Evolutionary conservation across 2,797 vertebrate species (phyloP), one percentile per base, ranked within the genome.

Genomic region (Eulemur coronatus): DNA sequence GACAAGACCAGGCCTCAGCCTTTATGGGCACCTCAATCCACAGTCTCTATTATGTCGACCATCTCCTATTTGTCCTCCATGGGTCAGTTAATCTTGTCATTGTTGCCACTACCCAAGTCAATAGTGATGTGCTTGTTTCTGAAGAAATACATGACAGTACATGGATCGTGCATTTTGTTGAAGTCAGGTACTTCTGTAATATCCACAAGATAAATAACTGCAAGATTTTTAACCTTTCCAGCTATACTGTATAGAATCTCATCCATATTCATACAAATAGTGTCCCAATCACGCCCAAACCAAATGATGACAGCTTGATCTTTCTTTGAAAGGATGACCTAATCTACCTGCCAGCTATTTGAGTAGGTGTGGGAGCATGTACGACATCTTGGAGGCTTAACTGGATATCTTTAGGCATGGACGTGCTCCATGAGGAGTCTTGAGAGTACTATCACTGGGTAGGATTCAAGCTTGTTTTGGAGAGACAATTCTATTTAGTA

Each of bases 101-200:
- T 99, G 98, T 99, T 99, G 88, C 99, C 99, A 0, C 99, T 99
- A 8, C 99, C 99, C 98, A 99, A 98, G 98, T 99, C 99, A 97
- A 99, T 99, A 99, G 99, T 99, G 98, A 99, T 99, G 98, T 99
- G 99, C 97, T 99, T 99, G 98, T 99, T 99, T 98, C 99, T 99
- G 98, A 99, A 99, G 96, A 99, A 99, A 98, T 99, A 99, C 99
- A 99, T 99, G 97, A 99, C 99, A 0, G 99, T 99, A 96, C 99
- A 99, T 33, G 99, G 99, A 97, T 99, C 99, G 0, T 99, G 99
- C 99, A 99, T 99, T 98, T 99, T 99, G 98, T 99, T 99, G 98
- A 99, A 99, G 98, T 99, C 99, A 5, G 99, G 99, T 81, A 99
- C 99, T 98, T 99, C 99, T 22, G 99, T 99, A 98, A 99, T 99